These are phyloP conservation scores for Drosophila sp. DNA, from an alignment of 1,140 invertebrate genomes.

Conservation along the genomic window DNA sequence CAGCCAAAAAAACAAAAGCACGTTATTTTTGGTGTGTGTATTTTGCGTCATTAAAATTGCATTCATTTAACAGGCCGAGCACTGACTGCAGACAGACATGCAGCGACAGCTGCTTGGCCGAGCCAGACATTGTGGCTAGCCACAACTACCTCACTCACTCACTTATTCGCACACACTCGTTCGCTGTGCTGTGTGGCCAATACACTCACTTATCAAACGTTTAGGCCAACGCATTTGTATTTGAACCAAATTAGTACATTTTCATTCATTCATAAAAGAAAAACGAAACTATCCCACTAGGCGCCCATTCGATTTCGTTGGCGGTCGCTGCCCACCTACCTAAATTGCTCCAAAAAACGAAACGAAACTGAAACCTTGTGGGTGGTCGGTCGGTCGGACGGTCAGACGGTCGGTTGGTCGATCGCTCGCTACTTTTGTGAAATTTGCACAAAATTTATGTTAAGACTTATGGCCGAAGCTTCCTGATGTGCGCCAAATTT, in stretches of 20 bases:
- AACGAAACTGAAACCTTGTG: slow-evolving; percentile 1
- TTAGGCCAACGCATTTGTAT: slow-evolving; percentile 47
- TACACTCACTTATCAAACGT: slow-evolving; percentile 40
- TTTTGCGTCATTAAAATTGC: slow-evolving; percentile 76
- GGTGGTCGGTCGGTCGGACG: background rate
- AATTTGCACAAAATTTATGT: slow-evolving; percentile 20
- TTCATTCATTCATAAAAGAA: slow-evolving; percentile 68
- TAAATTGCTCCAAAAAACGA: background rate
- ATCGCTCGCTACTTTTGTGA: background rate
- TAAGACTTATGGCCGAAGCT: background rate
- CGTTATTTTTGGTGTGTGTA: slow-evolving; percentile 32
- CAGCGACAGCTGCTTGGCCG: slow-evolving; percentile 38
- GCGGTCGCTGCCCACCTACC: background rate
- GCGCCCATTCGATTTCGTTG: background rate
- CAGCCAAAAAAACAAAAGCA: slow-evolving; percentile 59
- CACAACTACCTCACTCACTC: slow-evolving; percentile 23
- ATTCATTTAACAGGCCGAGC: slow-evolving; percentile 63
- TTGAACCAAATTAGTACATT: slow-evolving; percentile 62
- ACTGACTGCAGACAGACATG: slow-evolving; percentile 27
- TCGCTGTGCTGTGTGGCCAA: slow-evolving; percentile 1
- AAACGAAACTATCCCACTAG: slow-evolving; percentile 4
- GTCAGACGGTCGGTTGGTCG: background rate
- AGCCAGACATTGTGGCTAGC: slow-evolving; percentile 70
- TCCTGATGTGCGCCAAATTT: slow-evolving; percentile 27
- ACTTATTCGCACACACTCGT: background rate